A percentile compares a stretch with the other conserved stretches of the same genome.
Evolutionary conservation across 2,113 vertebrate species (phyloP).

Genomic region (Lagenorhynchus albirostris): DNA sequence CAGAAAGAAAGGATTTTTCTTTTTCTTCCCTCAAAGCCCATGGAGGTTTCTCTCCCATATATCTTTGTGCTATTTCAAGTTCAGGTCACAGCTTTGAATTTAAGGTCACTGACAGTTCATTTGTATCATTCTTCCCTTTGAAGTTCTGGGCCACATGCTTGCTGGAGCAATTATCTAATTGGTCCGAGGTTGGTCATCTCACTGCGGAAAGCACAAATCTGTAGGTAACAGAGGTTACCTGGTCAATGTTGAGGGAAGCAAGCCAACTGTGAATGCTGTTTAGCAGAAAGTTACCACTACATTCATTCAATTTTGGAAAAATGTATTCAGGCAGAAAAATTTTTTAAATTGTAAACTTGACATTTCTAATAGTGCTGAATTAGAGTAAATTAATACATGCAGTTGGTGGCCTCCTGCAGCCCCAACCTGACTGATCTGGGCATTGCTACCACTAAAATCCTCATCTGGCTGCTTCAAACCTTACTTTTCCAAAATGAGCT

Average conservation of each 20-base stretch:
- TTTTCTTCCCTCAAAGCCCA: neutral
- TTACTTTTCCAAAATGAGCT: neutral
- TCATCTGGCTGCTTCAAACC: neutral
- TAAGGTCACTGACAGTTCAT: neutral
- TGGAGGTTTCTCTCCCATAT: neutral
- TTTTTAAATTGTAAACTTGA: neutral
- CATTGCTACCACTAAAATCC: neutral
- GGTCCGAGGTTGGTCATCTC: neutral
- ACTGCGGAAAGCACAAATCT: neutral
- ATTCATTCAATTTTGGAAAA: neutral
- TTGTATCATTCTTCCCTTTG: neutral
- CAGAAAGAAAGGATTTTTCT: neutral
- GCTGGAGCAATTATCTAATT: neutral
- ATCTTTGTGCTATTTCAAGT: neutral
- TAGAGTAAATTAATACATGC: neutral
- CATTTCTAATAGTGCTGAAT: neutral
- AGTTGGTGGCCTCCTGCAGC: neutral
- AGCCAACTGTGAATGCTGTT: neutral
- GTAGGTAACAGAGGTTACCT: neutral
- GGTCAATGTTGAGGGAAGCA: neutral
- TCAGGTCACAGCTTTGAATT: neutral
- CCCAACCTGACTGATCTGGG: neutral
- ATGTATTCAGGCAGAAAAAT: neutral
- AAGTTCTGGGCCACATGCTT: neutral
- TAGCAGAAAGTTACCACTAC: fast-evolving